Conservation (phyloP, 2,888 invertebrate genomes). For the Acronicta aceris region DNA sequence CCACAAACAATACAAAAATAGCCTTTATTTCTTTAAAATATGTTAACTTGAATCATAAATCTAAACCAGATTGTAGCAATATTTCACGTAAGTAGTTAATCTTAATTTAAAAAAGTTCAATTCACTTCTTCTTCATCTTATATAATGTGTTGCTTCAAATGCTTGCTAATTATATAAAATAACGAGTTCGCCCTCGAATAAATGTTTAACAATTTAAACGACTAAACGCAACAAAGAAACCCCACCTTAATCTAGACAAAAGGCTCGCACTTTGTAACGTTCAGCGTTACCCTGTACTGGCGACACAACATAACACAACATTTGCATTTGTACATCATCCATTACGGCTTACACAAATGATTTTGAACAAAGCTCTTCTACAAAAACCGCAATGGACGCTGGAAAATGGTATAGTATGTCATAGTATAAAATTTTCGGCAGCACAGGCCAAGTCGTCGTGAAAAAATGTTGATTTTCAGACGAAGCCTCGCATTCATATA, state of each 20-base stretch:
- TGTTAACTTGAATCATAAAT: too few relatives aligned
- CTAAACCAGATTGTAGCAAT: too few relatives aligned
- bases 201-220: too few relatives aligned
- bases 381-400: constrained; percentile 60
- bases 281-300: constrained; percentile 80
- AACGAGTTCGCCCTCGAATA: too few relatives aligned
- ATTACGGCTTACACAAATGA: constrained; percentile 53
- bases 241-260: constrained; percentile 82
- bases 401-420: constrained; percentile 35
- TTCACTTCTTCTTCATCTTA: too few relatives aligned
- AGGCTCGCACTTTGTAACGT: constrained; percentile 88
- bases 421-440: constrained; percentile 69
- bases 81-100: too few relatives aligned
- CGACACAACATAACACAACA: constrained; percentile 58
- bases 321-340: constrained; percentile 55
- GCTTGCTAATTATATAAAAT: too few relatives aligned
- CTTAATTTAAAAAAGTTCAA: too few relatives aligned
- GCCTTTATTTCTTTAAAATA: too few relatives aligned
- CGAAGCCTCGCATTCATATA: constrained; percentile 71
- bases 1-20: too few relatives aligned
- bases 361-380: neutral
- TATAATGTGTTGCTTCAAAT: too few relatives aligned
- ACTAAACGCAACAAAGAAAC: constrained; percentile 59
- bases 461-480: constrained; percentile 82
- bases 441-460: constrained; percentile 67